phyloP scores from a whole-genome alignment of 2,888 invertebrate species.

The Scaptomyza reducta region DNA sequence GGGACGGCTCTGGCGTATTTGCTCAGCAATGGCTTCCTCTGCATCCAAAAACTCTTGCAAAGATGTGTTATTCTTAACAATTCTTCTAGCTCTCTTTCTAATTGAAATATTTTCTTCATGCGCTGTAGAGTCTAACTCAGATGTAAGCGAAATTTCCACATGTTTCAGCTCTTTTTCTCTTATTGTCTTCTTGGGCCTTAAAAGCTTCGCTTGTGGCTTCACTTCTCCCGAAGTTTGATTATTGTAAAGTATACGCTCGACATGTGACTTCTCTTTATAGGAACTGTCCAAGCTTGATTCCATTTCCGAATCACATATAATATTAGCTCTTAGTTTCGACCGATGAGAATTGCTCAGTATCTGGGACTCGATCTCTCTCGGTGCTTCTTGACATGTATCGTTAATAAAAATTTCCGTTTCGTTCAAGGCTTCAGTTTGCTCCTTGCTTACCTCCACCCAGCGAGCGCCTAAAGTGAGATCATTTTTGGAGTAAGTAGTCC shows the following conservation, averaged over 20 bases:
- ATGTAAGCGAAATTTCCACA: neutral
- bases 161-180: neutral
- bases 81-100: constrained; percentile 1
- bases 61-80: neutral
- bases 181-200: constrained; percentile 3
- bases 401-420: constrained; percentile 56
- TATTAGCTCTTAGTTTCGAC: neutral
- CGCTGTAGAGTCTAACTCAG: constrained; percentile 12
- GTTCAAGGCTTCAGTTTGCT: constrained; percentile 36
- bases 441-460: constrained; percentile 58
- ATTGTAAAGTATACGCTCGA: neutral
- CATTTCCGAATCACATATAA: constrained; percentile 2
- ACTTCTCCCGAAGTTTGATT: neutral
- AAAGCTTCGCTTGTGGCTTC: neutral
- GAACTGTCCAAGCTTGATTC: constrained; percentile 2
- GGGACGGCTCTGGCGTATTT: neutral
- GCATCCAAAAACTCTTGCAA: constrained; percentile 14
- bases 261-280: neutral
- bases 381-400: constrained; percentile 12
- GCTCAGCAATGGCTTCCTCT: neutral
- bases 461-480: constrained; percentile 55
- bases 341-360: neutral
- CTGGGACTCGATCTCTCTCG: constrained; percentile 5
- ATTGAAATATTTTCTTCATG: neutral
- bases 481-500: neutral